Percentiles rank a stretch among this genome's conserved stretches.
phyloP scores from a whole-genome alignment of 1,140 invertebrate genomes.

The Drosophila parabipectinata region DNA sequence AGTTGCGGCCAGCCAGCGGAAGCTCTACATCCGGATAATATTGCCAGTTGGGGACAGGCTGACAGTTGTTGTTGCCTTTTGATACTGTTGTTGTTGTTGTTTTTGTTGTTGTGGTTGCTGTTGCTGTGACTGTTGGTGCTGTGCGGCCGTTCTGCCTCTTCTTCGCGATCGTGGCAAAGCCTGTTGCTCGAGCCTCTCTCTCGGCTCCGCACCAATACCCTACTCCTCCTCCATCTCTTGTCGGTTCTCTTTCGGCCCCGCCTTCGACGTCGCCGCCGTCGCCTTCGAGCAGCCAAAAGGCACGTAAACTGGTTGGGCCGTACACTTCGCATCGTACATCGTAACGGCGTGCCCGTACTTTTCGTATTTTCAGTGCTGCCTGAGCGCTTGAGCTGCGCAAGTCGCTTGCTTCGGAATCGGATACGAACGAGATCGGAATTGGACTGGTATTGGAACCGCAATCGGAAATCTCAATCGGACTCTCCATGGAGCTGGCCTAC shows the following conservation, averaged over 20 bases:
- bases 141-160: conserved; percentile 21
- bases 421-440: conserved; percentile 13
- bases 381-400: conserved; percentile 75
- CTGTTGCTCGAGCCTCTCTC: conserved; percentile 44
- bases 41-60: conserved; percentile 28
- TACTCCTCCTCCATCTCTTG: conserved; percentile 2
- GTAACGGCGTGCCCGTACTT: conserved; percentile 64
- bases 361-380: conserved; percentile 54
- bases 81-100: conserved; percentile 11
- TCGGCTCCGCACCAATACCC: conserved; percentile 4
- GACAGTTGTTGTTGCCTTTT: conserved; percentile 16
- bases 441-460: conserved; percentile 5
- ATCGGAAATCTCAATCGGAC: conserved; percentile 22
- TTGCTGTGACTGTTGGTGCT: neutral
- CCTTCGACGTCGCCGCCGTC: conserved; percentile 51
- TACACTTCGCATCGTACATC: conserved; percentile 32
- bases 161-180: conserved; percentile 48
- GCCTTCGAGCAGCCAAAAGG: conserved; percentile 64
- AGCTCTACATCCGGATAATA: conserved; percentile 78
- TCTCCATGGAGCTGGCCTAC: conserved; percentile 62
- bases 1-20: conserved; percentile 63
- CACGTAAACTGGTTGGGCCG: conserved; percentile 77
- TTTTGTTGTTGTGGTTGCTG: conserved; percentile 10
- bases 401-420: conserved; percentile 45
- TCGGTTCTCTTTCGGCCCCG: conserved; percentile 54